Conservation (phyloP, 2,888 invertebrate species). For the Athalia cordata region DNA sequence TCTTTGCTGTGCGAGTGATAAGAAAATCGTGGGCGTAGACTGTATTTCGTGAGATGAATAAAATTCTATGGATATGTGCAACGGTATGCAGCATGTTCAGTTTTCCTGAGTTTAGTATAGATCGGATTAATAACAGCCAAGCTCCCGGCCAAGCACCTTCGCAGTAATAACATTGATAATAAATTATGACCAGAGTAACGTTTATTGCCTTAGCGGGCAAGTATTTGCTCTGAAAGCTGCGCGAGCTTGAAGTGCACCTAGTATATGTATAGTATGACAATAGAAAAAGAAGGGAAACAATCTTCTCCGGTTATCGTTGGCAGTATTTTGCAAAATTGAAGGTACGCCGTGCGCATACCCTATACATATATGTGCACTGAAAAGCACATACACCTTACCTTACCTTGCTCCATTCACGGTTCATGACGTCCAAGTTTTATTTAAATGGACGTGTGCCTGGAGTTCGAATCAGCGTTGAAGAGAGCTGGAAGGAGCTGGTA, state of each 20-base stretch:
- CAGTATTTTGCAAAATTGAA: constrained; percentile 9
- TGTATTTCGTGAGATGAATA: no score
- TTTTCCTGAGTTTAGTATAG: background rate
- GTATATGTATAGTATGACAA: no score
- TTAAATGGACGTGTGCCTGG: constrained; percentile 33
- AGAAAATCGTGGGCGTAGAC: background rate
- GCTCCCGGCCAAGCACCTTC: background rate
- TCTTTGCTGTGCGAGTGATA: background rate
- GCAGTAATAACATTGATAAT: background rate
- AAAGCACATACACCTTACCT: background rate
- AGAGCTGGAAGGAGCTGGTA: constrained; percentile 12
- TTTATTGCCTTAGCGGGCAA: background rate
- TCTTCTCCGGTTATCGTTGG: background rate
- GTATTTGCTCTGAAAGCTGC: background rate
- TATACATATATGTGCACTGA: background rate
- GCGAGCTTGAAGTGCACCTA: background rate
- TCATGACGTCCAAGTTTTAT: constrained; percentile 15
- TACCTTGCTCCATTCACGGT: constrained; percentile 20
- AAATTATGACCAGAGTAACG: constrained; percentile 9
- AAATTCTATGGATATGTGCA: no score
- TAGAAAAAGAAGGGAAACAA: background rate
- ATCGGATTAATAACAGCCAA: background rate
- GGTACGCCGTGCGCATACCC: constrained; percentile 13
- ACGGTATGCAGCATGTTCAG: no score
- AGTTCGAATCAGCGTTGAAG: constrained; percentile 29